Percentiles rank a stretch among this genome's conserved stretches.
These are phyloP conservation scores for Callyntrura sp. DNA, from an alignment of 2,888 invertebrate genomes.

Conservation along the genomic window DNA sequence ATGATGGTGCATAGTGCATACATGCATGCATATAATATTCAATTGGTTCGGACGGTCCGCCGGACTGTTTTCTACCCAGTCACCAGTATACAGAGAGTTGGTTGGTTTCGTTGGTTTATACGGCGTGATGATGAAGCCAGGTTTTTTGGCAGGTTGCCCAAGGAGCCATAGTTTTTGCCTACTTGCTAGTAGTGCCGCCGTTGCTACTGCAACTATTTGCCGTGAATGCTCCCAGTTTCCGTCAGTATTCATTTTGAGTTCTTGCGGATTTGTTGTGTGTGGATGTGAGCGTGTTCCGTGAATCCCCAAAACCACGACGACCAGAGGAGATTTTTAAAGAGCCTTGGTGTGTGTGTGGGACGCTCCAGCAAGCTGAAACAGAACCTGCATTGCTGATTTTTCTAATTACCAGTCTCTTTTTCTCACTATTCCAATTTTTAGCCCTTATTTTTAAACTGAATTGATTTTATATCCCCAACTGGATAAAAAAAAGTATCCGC, in stretches of 20 bases:
- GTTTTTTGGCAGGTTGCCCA: slow-evolving; percentile 80
- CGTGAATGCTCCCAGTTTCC: slow-evolving; percentile 67
- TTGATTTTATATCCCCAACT: not conserved
- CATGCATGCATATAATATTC: not conserved
- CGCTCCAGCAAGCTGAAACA: not conserved
- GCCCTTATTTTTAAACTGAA: slow-evolving; percentile 10
- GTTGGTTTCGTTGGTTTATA: not conserved
- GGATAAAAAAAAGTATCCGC: not conserved
- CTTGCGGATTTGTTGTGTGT: slow-evolving; percentile 74
- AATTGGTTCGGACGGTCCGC: not conserved
- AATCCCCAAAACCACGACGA: not conserved
- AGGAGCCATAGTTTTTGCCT: slow-evolving; percentile 75
- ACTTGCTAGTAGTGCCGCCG: slow-evolving; percentile 5
- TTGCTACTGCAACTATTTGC: slow-evolving; percentile 39
- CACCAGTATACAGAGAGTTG: too few relatives aligned
- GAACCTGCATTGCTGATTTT: slow-evolving; percentile 75
- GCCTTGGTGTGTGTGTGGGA: not conserved
- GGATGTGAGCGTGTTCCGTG: slow-evolving; percentile 37
- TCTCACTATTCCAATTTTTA: not conserved
- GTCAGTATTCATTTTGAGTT: slow-evolving; percentile 79
- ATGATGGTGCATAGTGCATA: not conserved
- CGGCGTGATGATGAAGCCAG: not conserved
- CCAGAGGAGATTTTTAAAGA: not conserved
- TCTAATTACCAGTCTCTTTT: not conserved
- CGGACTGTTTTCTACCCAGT: too few relatives aligned